Evolutionary conservation across 1,140 invertebrate species (phyloP).

Genomic region (Contarinia nasturtii): DNA sequence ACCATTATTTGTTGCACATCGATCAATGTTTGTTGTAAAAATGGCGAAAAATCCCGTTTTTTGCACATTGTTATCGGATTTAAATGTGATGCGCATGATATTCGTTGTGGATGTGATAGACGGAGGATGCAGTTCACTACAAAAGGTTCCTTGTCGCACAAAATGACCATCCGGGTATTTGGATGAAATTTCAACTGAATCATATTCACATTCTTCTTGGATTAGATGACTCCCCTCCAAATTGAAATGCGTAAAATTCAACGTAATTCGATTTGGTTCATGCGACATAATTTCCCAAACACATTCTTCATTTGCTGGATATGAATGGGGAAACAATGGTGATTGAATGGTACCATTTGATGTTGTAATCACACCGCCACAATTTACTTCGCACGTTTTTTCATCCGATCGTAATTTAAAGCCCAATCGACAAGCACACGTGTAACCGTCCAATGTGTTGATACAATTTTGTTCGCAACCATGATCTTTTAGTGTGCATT

Average conservation of each 20-base stretch:
- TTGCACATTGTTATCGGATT: slow-evolving; percentile 80
- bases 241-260: slow-evolving; percentile 96
- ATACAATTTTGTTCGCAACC: slow-evolving; percentile 91
- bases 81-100: slow-evolving; percentile 67
- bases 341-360: slow-evolving; percentile 79
- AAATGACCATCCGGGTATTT: slow-evolving; percentile 58
- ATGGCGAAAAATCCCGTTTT: slow-evolving; percentile 78
- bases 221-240: slow-evolving; percentile 87
- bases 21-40: slow-evolving; percentile 79
- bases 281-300: slow-evolving; percentile 94
- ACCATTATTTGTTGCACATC: slow-evolving; percentile 85
- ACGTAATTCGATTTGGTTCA: slow-evolving; percentile 74
- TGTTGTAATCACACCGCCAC: slow-evolving; percentile 72
- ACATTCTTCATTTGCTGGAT: slow-evolving; percentile 88
- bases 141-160: slow-evolving; percentile 66
- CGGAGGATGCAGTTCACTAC: slow-evolving; percentile 60
- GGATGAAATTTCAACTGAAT: slow-evolving; percentile 74
- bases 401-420: slow-evolving; percentile 92
- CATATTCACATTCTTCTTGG: slow-evolving; percentile 77
- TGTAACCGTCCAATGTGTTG: slow-evolving; percentile 86
- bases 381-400: slow-evolving; percentile 90
- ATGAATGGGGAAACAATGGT: slow-evolving; percentile 86
- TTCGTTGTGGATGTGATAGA: slow-evolving; percentile 86
- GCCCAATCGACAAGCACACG: slow-evolving; percentile 84
- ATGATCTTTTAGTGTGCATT: slow-evolving; percentile 64